Evolutionary conservation across 2,888 invertebrate genomes (phyloP), one percentile per base, ranked within the genome.

Genomic region (Lasioglossum leucozonium): DNA sequence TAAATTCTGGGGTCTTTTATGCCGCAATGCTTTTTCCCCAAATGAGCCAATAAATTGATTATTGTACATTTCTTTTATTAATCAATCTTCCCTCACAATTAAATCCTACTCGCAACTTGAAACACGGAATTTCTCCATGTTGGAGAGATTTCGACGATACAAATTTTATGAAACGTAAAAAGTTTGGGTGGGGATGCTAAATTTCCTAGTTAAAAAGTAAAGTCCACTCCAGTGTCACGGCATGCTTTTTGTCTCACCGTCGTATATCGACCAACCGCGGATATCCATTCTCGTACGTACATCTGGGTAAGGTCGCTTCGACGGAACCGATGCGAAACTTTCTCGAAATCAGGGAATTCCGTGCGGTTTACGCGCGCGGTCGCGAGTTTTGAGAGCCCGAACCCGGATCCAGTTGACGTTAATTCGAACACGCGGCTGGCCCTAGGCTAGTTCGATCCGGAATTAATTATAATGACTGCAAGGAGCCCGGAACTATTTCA

Each of bases 391-490:
- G 34, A 65, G 34, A 34, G 34, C 4, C 42, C n/a, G 40, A 5
- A 51, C 42, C n/a, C 6, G n/a, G 55, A 42, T 34, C 47, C 11
- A 16, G 51, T 73, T 69, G 73, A 69, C 47, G 67, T 51, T 26
- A 55, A 77, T 79, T 74, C 40, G 74, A 37, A 30, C 37, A n/a
- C 13, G 16, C 37, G 37, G 22, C 47, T 10, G 26, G 51, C 62
- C 62, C 58, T 34, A 62, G 62, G 44, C 47, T 67, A 74, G 69
- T 74, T 55, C 30, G 51, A 55, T n/a, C 18, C 22, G 51, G 74
- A 74, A 72, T 69, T 77, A 81, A 86, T 86, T 78, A 44, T 42
- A 51, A 85, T 58, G 30, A 72, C 44, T 72, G 65, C 30, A 26
- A 22, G 67, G 55, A 26, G 8, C 44, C 44, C 22, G 11, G 47